Percentiles rank a stretch among this genome's conserved stretches.
phyloP scores from a whole-genome alignment of 2,888 invertebrate species.

The Euproctis similis region DNA sequence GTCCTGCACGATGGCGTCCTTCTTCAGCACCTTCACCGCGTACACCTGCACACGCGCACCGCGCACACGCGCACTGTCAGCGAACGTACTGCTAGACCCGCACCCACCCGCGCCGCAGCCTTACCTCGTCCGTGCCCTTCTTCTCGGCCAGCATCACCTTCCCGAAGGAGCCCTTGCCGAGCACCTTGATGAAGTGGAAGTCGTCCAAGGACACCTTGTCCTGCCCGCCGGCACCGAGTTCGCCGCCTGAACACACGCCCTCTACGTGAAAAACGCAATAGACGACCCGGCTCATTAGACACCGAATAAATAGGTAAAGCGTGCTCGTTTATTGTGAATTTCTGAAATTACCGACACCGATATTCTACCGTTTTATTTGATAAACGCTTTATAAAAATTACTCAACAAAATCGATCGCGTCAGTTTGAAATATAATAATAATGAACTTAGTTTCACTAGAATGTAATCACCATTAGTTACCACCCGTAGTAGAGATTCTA shows the following conservation, averaged over 20 bases:
- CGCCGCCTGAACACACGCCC: constrained; percentile 21
- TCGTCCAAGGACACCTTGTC: constrained; percentile 85
- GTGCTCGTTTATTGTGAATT: constrained; percentile 1
- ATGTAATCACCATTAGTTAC: too few relatives aligned
- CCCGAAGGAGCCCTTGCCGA: constrained; percentile 99
- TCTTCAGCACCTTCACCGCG: constrained; percentile 93
- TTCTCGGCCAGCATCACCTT: constrained; percentile 99
- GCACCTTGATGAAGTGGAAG: constrained; percentile 98
- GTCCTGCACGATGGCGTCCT: constrained; percentile 98
- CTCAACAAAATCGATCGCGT: background rate
- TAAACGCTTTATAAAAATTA: too few relatives aligned
- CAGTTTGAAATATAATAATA: too few relatives aligned
- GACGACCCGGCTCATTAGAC: background rate
- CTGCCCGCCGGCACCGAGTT: constrained; percentile 29
- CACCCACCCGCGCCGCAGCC: background rate
- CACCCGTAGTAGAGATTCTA: too few relatives aligned
- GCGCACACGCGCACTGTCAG: background rate
- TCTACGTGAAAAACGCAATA: background rate
- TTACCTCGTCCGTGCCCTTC: constrained; percentile 89
- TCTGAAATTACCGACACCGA: background rate
- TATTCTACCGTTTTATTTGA: too few relatives aligned
- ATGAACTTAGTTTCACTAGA: too few relatives aligned
- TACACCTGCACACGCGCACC: constrained; percentile 79
- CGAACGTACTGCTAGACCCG: background rate
- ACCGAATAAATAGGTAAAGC: constrained; percentile 2